Base-by-base conservation (phyloP, 2,797 vertebrate genomes). In the Paguma larvata region DNA sequence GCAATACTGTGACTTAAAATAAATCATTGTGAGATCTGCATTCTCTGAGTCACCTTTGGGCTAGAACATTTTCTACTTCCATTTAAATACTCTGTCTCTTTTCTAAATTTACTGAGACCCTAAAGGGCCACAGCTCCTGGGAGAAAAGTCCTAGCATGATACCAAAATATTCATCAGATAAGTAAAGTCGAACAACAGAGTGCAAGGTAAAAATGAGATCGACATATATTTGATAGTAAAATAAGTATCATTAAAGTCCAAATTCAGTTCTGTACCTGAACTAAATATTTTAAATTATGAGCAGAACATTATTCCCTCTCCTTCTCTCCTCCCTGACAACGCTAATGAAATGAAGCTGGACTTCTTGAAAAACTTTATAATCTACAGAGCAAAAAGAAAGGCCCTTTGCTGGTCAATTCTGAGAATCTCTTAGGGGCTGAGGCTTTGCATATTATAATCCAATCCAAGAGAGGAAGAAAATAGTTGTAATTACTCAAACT, bases 1-100 rank as follows among this genome's bases (percentile, higher is more conserved):
- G 21, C 23, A 87, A 59, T 78, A 70, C 11, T 51, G 19, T 48
- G 27, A 25, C n/a, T 96, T 83, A 94, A 97, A 95, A 96, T 65
- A 91, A 97, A 93, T 80, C 14, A 53, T 73, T 63, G 13, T 89
- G 67, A 86, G 48, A 94, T 90, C 32, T 93, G 32, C 34, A 90
- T 94, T 94, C 46, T 94, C 89, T 92, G 88, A 94, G 68, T 95
- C 85, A 78, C 0, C 10, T 80, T 84, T 59, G 59, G 63, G 27
- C 38, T 97, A 56, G 68, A 91, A 90, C 32, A 96, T 38, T 78
- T 92, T 96, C 59, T 94, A 10, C 51, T 80, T 80, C 11, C 30
- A 72, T 68, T 90, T 27, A 62, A 80, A 93, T 59, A 65, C 8
- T 85, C 12, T 62, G 5, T 87, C 27, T 25, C 13, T 89, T 93